A percentile compares a stretch with the other conserved stretches of the same genome.
Evolutionary conservation across 2,797 vertebrate genomes (phyloP).

Genomic region (Hapalemur alaotrensis): DNA sequence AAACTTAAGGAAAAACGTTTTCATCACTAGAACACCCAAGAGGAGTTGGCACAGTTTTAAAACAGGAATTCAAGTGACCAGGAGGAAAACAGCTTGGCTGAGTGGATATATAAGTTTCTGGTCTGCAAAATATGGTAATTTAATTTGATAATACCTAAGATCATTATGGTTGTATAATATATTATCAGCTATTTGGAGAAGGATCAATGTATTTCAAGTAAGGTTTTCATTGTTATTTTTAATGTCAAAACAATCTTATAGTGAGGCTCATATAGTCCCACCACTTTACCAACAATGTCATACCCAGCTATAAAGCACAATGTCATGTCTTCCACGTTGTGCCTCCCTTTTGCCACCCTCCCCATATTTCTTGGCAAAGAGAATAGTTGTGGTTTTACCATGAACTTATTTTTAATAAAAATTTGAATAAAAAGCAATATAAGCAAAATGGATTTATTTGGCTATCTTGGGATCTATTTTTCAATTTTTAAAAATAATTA

Average conservation of each 20-base stretch:
- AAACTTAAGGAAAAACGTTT: slow-evolving; percentile 57
- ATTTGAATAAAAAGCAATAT: background rate
- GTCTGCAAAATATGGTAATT: slow-evolving; percentile 26
- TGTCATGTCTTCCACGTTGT: background rate
- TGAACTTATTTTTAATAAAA: background rate
- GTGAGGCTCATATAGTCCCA: background rate
- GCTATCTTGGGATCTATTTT: background rate
- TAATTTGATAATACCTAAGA: background rate
- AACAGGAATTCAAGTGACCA: slow-evolving; percentile 57
- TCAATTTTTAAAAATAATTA: background rate
- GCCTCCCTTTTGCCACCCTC: background rate
- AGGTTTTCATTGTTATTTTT: background rate
- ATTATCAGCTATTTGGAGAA: background rate
- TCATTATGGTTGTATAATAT: background rate
- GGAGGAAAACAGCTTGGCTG: slow-evolving; percentile 43
- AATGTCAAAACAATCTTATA: background rate
- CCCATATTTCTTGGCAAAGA: background rate
- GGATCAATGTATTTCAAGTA: background rate
- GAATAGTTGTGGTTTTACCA: background rate
- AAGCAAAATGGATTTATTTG: slow-evolving; percentile 3
- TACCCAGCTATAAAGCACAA: background rate
- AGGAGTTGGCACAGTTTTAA: slow-evolving; percentile 52
- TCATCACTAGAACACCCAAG: slow-evolving; percentile 71
- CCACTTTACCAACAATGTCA: rapidly evolving
- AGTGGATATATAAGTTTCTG: background rate